Conservation (phyloP, 2,113 vertebrate species). For the Hypanus sabinus region DNA sequence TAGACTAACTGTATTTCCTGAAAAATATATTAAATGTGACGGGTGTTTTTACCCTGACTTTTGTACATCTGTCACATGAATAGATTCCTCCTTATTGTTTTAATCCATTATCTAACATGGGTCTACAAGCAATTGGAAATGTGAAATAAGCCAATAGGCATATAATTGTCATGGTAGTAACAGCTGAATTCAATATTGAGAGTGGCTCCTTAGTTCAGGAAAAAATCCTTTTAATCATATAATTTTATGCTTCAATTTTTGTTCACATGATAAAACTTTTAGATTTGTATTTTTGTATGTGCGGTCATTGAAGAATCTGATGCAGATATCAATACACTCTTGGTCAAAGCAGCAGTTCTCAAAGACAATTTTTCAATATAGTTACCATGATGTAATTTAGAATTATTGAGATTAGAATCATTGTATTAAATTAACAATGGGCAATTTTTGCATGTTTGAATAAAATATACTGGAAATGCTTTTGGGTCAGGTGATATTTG, state of each 20-base stretch:
- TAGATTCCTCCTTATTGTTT: neutral
- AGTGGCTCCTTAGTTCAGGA: neutral
- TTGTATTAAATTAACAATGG: neutral
- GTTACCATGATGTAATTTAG: neutral
- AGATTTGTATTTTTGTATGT: neutral
- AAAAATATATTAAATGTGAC: conserved; percentile 3
- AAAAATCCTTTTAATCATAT: neutral
- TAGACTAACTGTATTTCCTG: neutral
- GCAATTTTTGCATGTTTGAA: neutral
- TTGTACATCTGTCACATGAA: neutral
- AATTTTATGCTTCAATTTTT: neutral
- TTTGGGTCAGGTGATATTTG: too few species aligned
- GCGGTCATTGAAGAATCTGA: neutral
- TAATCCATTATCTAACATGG: neutral
- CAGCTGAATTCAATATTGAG: neutral
- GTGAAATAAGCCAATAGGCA: neutral
- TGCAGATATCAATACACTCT: neutral
- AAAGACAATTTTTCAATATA: too few species aligned
- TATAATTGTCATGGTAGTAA: neutral
- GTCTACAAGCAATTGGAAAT: neutral
- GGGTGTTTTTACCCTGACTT: neutral
- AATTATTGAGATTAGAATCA: neutral
- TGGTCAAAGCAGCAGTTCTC: neutral
- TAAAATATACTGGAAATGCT: neutral
- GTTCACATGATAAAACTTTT: neutral